Base-by-base conservation (phyloP, 2,888 invertebrate genomes). In the Drosophila neoperkinsi region DNA sequence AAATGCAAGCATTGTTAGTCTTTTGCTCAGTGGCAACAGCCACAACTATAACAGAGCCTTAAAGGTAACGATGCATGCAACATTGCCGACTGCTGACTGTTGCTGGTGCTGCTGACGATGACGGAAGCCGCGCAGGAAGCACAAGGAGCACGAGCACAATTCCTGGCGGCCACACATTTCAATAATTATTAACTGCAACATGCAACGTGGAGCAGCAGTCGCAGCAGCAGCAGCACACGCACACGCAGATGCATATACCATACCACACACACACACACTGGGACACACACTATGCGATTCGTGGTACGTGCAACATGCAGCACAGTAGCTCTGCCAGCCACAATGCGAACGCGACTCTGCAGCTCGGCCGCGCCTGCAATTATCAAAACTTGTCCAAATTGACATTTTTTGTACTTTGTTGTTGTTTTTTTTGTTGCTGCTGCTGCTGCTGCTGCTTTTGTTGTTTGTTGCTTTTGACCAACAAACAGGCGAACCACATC, bases 131-230 rank as follows among this genome's bases (percentile, higher is more conserved):
- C 82, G 84, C 87, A 87, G 87, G 90, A 88, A 88, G 84, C 90
- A 77, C 79, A 90, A 90, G 90, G 87, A 87, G 82, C 88, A 89
- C 77, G 83, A 87, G 82, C 87, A 82, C 90, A 84, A 86, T 82
- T 87, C 87, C 90, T 90, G 82, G 69, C 86, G 88, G 88, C 83
- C 86, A 82, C 89, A 85, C 88, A 89, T 90, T 87, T 90, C 90
- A 88, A 90, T 89, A 88, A 90, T 90, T 88, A 88, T 90, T 88
- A 88, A 88, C 90, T 88, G 90, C 89, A 90, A 89, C 90, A 90
- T 88, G 88, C 88, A 90, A 88, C 85, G 82, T 90, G 88, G 77
- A 75, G 65, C 75, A 64, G 67, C 55, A 56, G 28, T 25, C 25
- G 68, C 71, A 51, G 53, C 33, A 31, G 50, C 51, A 52, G 52